Evolutionary conservation across 2,113 vertebrate genomes (phyloP).

Genomic region (Apeltes quadracus): DNA sequence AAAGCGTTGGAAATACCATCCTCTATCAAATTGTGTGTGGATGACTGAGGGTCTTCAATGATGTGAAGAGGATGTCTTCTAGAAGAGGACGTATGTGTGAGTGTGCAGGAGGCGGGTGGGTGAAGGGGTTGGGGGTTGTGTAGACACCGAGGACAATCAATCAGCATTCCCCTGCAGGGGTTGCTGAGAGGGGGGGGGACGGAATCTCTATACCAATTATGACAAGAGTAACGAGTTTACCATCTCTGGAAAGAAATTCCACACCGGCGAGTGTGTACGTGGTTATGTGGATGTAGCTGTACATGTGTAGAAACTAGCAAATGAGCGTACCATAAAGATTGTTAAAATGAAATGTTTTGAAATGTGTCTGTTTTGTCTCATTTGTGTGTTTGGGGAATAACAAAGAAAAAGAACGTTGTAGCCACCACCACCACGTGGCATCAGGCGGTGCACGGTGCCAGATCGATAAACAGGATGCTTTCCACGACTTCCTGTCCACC

Average conservation of each 20-base stretch:
- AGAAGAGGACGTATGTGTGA: constrained; percentile 45
- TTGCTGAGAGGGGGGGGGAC: constrained; percentile 65
- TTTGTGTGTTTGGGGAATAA: constrained; percentile 53
- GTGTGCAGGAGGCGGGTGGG: constrained; percentile 22
- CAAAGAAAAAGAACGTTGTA: constrained; percentile 53
- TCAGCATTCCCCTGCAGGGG: constrained; percentile 73
- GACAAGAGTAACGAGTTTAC: constrained; percentile 76
- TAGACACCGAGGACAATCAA: constrained; percentile 68
- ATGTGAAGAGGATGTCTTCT: constrained; percentile 15
- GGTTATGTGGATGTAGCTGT: constrained; percentile 34
- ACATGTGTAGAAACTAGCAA: constrained; percentile 46
- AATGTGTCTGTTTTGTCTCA: constrained; percentile 51
- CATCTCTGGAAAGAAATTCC: constrained; percentile 64
- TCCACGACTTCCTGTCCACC: constrained; percentile 61
- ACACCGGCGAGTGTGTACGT: constrained; percentile 45
- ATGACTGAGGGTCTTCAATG: constrained; percentile 4
- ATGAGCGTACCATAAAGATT: constrained; percentile 60
- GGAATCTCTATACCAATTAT: constrained; percentile 77
- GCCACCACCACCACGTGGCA: constrained; percentile 19
- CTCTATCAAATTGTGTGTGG: constrained; percentile 6
- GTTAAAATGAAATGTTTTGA: constrained; percentile 70
- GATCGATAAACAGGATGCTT: constrained; percentile 75
- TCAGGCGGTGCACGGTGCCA: constrained; percentile 36
- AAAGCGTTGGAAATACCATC: constrained; percentile 23
- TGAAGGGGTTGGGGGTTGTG: background rate